Conservation (phyloP, 1,140 invertebrate species). For the Bombus soroeensis region DNA sequence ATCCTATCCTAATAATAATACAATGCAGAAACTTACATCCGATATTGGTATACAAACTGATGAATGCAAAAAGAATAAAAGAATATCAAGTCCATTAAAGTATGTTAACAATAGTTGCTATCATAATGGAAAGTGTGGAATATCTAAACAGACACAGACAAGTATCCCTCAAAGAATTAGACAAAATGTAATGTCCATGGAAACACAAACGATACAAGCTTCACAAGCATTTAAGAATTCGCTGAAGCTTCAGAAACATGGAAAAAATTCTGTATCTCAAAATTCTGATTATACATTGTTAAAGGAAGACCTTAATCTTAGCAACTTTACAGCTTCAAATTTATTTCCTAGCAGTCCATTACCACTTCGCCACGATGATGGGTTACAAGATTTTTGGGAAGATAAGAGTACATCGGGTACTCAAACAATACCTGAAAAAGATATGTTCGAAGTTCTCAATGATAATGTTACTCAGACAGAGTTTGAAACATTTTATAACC, state of each 20-base stretch:
- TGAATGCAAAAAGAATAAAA: conserved; percentile 70
- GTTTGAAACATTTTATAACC: conserved; percentile 71
- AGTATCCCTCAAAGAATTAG: conserved; percentile 71
- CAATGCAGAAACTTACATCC: conserved; percentile 61
- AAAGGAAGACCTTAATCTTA: conserved; percentile 74
- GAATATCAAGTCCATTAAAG: conserved; percentile 63
- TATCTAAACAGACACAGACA: conserved; percentile 83
- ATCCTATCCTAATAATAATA: not conserved
- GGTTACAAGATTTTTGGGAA: conserved; percentile 80
- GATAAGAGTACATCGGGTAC: conserved; percentile 79
- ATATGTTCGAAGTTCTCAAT: conserved; percentile 75
- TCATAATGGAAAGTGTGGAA: conserved; percentile 72
- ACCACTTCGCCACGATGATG: conserved; percentile 76
- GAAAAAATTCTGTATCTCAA: conserved; percentile 57
- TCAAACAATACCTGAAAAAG: conserved; percentile 79
- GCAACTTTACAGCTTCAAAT: conserved; percentile 76
- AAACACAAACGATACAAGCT: conserved; percentile 81
- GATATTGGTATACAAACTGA: conserved; percentile 80
- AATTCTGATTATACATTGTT: conserved; percentile 53
- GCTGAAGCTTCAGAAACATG: conserved; percentile 68
- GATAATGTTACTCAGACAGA: conserved; percentile 76
- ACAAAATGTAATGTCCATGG: conserved; percentile 74
- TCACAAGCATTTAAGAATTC: conserved; percentile 48
- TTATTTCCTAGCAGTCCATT: conserved; percentile 80
- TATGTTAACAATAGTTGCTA: conserved; percentile 60